Evolutionary conservation across 2,797 vertebrate species (phyloP).

Genomic region (Typhlichthys eigenmanni): DNA sequence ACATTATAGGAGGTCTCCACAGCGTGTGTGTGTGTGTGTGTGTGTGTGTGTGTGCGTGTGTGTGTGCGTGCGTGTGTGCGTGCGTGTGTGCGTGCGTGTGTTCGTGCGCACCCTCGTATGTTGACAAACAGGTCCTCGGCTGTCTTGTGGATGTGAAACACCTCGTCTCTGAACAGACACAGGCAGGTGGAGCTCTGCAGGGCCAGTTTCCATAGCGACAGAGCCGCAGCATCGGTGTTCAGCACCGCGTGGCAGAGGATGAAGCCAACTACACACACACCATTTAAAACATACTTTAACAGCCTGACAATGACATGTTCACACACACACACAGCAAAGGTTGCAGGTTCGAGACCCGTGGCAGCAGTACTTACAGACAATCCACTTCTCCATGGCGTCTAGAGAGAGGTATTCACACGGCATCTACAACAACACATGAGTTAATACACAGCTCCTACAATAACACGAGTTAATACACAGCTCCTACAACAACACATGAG

Average conservation of each 20-base stretch:
- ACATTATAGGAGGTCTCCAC: not conserved
- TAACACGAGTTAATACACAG: too few relatives aligned
- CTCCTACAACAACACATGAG: too few relatives aligned
- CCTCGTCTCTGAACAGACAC: conserved; percentile 95
- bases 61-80: conserved; percentile 5
- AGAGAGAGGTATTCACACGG: conserved; percentile 98
- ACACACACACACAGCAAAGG: not conserved
- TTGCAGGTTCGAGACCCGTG: not conserved
- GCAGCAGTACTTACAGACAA: conserved; percentile 90
- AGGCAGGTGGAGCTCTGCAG: conserved; percentile 98
- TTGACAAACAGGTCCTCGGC: conserved; percentile 97
- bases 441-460: conserved; percentile 2
- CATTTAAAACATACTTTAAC: too few relatives aligned
- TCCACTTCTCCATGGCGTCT: conserved; percentile 99
- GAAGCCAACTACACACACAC: conserved; percentile 84
- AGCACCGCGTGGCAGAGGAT: conserved; percentile 94
- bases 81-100: not conserved
- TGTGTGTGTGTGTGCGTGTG: not conserved
- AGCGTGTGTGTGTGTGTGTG: not conserved
- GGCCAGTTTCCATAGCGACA: conserved; percentile 96
- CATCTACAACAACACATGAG: conserved; percentile 69
- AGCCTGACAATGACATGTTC: not conserved
- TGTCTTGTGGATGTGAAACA: conserved; percentile 98
- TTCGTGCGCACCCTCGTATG: conserved; percentile 85
- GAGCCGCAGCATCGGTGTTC: conserved; percentile 87